Percentiles rank a stretch among this genome's conserved stretches.
phyloP scores from a whole-genome alignment of 1,140 invertebrate species.

The Rhagoletis zephyria region DNA sequence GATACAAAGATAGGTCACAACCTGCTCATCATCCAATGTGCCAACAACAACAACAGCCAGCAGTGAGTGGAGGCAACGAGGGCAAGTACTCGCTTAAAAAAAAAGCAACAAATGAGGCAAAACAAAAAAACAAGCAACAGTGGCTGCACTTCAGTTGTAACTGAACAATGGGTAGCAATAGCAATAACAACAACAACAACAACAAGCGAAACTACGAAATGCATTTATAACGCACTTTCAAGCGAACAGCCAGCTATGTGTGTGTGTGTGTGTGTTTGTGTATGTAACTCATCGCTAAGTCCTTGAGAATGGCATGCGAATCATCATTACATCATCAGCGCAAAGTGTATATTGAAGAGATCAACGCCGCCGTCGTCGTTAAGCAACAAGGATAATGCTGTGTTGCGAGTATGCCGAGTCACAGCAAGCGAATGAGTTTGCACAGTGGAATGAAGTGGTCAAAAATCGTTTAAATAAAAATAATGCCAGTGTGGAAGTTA shows the following conservation, averaged over 20 bases:
- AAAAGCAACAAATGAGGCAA: constrained; percentile 8
- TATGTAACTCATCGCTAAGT: not conserved
- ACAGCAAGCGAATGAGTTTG: too few species aligned
- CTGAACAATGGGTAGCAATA: constrained; percentile 22
- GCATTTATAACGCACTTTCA: not conserved
- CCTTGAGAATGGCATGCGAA: constrained; percentile 46
- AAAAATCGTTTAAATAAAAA: too few species aligned
- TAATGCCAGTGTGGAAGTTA: too few species aligned
- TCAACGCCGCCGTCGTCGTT: not conserved
- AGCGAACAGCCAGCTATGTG: too few species aligned
- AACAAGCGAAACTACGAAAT: not conserved
- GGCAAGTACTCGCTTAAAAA: too few species aligned
- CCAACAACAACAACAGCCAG: not conserved
- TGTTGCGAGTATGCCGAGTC: not conserved
- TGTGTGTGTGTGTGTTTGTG: too few species aligned
- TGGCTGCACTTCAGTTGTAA: not conserved
- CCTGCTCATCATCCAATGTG: constrained; percentile 3
- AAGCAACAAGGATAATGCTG: constrained; percentile 22
- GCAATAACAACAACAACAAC: constrained; percentile 14
- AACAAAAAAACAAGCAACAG: not conserved
- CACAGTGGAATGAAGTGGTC: too few species aligned
- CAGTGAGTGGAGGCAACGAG: not conserved
- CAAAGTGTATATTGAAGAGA: constrained; percentile 18
- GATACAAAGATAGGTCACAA: constrained; percentile 57
- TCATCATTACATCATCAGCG: constrained; percentile 12